These are phyloP conservation scores for Heliocidaris tuberculata DNA, from an alignment of 35 echinoderm and acorn worm species.

Conservation along the genomic window DNA sequence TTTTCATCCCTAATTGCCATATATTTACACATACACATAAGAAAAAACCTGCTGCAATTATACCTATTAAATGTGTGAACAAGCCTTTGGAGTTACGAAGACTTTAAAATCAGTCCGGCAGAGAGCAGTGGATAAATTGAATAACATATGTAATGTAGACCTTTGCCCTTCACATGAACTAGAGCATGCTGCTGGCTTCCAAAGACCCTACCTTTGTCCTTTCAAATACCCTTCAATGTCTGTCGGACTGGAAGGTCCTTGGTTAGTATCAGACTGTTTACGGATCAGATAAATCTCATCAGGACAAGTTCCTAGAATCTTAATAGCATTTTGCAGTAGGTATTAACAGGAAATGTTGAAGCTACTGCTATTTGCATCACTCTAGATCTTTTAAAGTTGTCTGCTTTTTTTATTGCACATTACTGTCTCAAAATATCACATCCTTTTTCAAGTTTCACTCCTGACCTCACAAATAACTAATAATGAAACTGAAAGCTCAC, in stretches of 20 bases:
- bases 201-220: not conserved
- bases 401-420: not conserved
- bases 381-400: not conserved
- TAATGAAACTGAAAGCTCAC: not conserved
- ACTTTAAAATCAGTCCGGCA: too few relatives aligned
- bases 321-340: not conserved
- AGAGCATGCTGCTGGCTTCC: not conserved
- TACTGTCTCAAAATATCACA: not conserved
- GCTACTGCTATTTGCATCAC: not conserved
- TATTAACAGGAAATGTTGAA: not conserved
- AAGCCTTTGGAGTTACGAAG: too few relatives aligned
- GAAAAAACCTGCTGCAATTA: too few relatives aligned
- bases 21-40: too few relatives aligned
- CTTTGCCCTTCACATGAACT: not conserved
- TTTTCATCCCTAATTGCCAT: too few relatives aligned
- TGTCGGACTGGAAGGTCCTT: not conserved
- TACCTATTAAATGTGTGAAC: too few relatives aligned
- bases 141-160: too few relatives aligned
- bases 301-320: not conserved
- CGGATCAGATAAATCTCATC: not conserved
- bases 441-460: not conserved
- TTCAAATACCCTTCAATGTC: slow-evolving; percentile 5
- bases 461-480: slow-evolving; percentile 12
- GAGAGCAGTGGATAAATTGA: too few relatives aligned
- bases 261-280: not conserved